phyloP scores from a whole-genome alignment of 2,113 vertebrate species.

The Lasiurus cinereus region DNA sequence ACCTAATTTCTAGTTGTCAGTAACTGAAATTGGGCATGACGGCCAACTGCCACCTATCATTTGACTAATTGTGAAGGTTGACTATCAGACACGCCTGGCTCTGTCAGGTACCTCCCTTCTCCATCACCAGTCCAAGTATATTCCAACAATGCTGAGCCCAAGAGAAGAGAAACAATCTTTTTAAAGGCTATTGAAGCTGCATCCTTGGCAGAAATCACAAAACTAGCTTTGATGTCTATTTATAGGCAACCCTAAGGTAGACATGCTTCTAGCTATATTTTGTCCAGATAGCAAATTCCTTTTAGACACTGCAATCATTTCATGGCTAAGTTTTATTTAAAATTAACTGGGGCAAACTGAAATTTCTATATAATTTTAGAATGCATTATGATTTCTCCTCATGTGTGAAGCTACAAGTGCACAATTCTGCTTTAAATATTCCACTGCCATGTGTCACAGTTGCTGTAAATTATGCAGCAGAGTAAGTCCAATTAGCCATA shows the following conservation, averaged over 20 bases:
- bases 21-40: background rate
- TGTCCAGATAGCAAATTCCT: conserved; percentile 6
- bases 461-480: background rate
- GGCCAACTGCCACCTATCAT: background rate
- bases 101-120: background rate
- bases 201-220: conserved; percentile 24
- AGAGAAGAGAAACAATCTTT: background rate
- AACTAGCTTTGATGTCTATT: background rate
- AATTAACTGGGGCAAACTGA: background rate
- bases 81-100: background rate
- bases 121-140: background rate
- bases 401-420: background rate
- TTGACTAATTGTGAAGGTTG: background rate
- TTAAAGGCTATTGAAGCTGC: background rate
- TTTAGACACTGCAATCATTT: conserved; percentile 28
- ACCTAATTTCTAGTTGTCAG: background rate
- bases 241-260: background rate
- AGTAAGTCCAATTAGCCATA: background rate
- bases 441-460: background rate
- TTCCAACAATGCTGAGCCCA: background rate
- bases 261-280: conserved; percentile 29
- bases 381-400: background rate
- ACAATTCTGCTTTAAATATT: conserved; percentile 1
- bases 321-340: background rate
- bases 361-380: conserved; percentile 29